Conservation (phyloP, 2,113 vertebrate genomes). For the Colossoma macropomum region DNA sequence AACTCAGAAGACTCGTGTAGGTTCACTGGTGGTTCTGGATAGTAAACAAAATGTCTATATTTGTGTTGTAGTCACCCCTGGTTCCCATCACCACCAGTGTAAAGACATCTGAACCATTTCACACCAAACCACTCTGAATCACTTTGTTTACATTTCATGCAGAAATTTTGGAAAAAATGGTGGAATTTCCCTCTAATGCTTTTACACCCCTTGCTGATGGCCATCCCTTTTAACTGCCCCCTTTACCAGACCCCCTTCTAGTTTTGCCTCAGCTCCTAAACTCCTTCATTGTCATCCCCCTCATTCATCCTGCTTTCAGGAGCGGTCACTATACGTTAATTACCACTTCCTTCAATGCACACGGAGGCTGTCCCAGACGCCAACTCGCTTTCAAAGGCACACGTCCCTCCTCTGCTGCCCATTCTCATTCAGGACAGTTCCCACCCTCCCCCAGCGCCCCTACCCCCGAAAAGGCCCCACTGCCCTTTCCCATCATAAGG, state of each 20-base stretch:
- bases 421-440: constrained; percentile 83
- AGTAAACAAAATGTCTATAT: too few relatives aligned
- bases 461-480: constrained; percentile 57
- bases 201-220: too few relatives aligned
- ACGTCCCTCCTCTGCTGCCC: constrained; percentile 78
- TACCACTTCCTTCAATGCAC: constrained; percentile 78
- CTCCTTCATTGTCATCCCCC: constrained; percentile 71
- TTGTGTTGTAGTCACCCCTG: too few relatives aligned
- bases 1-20: too few relatives aligned
- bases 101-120: too few relatives aligned
- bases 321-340: constrained; percentile 86
- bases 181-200: too few relatives aligned
- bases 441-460: constrained; percentile 62
- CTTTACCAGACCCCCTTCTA: neutral
- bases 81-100: too few relatives aligned
- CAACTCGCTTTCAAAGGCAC: constrained; percentile 80
- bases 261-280: constrained; percentile 18
- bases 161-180: too few relatives aligned
- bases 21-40: too few relatives aligned
- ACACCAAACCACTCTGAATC: too few relatives aligned
- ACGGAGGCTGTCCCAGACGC: constrained; percentile 60
- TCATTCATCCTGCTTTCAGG: constrained; percentile 84
- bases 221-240: constrained; percentile 19
- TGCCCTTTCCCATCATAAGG: constrained; percentile 41
- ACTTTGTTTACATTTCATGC: too few relatives aligned